phyloP scores from a whole-genome alignment of 2,888 invertebrate genomes.

The Alsophila aescularia region DNA sequence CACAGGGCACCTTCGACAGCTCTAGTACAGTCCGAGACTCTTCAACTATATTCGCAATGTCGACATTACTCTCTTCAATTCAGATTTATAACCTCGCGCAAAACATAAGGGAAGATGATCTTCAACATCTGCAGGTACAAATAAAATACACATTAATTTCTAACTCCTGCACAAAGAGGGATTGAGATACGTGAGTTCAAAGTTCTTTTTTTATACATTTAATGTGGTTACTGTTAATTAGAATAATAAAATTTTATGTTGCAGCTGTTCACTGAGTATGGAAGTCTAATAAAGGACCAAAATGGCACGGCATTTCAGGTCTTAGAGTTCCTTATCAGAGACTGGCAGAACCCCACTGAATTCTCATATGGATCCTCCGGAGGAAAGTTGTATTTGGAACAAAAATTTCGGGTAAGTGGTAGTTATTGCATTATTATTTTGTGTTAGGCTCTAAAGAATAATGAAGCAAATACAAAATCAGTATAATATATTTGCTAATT shows the following conservation, averaged over 20 bases:
- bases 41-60: constrained; percentile 86
- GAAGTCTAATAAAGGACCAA: constrained; percentile 90
- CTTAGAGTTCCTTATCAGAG: constrained; percentile 91
- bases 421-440: too few species aligned
- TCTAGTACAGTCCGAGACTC: constrained; percentile 97
- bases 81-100: constrained; percentile 91
- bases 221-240: too few species aligned
- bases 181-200: too few species aligned
- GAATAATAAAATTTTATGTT: background rate
- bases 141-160: too few species aligned
- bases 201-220: background rate
- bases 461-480: too few species aligned
- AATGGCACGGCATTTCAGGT: constrained; percentile 88
- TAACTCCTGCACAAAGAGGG: too few species aligned
- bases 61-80: constrained; percentile 96
- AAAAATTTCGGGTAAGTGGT: constrained; percentile 1
- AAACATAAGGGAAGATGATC: constrained; percentile 96
- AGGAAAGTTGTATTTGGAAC: constrained; percentile 13
- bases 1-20: constrained; percentile 96
- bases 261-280: constrained; percentile 93
- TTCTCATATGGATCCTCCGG: constrained; percentile 75
- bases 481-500: too few species aligned
- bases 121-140: constrained; percentile 91
- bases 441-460: too few species aligned
- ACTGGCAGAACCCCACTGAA: constrained; percentile 97